These are phyloP conservation scores for Parapsyche elsis DNA, from an alignment of 1,140 invertebrate species.

Conservation along the genomic window DNA sequence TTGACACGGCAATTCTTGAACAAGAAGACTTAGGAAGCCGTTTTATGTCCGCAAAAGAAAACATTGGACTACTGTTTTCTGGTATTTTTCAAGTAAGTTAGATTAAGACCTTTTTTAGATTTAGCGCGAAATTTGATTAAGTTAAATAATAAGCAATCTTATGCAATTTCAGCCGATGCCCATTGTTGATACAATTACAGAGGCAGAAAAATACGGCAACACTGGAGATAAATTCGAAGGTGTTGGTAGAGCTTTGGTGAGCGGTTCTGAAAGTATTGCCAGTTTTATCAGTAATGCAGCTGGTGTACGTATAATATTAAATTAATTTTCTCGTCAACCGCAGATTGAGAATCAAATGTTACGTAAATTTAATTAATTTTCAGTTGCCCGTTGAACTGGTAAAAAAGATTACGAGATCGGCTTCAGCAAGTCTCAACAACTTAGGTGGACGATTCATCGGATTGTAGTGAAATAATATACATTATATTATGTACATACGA, in stretches of 20 bases:
- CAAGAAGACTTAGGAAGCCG: slow-evolving; percentile 44
- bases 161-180: slow-evolving; percentile 67
- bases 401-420: slow-evolving; percentile 47
- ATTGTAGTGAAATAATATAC: slow-evolving; percentile 15
- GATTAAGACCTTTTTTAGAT: neutral
- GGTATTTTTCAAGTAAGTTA: slow-evolving; percentile 49
- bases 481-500: neutral
- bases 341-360: neutral
- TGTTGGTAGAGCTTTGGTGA: slow-evolving; percentile 69
- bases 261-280: slow-evolving; percentile 70
- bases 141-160: neutral
- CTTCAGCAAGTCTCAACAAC: slow-evolving; percentile 49
- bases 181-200: slow-evolving; percentile 74
- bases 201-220: slow-evolving; percentile 79
- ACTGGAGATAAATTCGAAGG: slow-evolving; percentile 70
- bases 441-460: slow-evolving; percentile 48
- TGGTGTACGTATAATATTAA: slow-evolving; percentile 39
- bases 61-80: slow-evolving; percentile 31
- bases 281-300: slow-evolving; percentile 62
- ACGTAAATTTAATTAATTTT: slow-evolving; percentile 15
- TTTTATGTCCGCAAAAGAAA: slow-evolving; percentile 41
- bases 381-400: slow-evolving; percentile 48
- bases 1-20: slow-evolving; percentile 50
- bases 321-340: neutral
- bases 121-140: neutral